These are phyloP conservation scores for Rhamnusium bicolor DNA, from an alignment of 2,888 invertebrate species.

Conservation along the genomic window DNA sequence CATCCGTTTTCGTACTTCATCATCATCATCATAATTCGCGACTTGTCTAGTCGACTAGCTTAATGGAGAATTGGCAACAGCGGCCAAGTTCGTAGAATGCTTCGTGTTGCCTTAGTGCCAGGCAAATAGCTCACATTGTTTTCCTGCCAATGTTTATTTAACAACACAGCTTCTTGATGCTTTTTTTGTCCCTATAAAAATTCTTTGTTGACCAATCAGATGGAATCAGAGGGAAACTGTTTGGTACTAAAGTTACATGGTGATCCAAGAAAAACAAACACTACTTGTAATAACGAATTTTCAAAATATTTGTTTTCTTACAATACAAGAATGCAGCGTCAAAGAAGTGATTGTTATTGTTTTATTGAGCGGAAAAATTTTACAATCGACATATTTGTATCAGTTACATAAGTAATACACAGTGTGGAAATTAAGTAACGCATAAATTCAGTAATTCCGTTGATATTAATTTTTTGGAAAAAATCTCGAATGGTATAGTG, in stretches of 20 bases:
- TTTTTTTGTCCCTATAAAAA: background rate
- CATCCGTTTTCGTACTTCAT: constrained; percentile 14
- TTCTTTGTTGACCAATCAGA: background rate
- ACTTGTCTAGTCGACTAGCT: background rate
- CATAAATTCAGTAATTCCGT: no score
- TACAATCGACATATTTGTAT: no score
- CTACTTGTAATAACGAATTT: no score
- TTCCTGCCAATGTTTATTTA: constrained; percentile 8
- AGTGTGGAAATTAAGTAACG: no score
- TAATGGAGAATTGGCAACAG: background rate
- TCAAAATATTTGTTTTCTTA: no score
- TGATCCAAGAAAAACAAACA: background rate
- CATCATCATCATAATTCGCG: background rate
- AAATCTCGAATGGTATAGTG: no score
- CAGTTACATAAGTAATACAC: no score
- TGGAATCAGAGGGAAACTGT: background rate
- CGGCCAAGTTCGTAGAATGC: constrained; percentile 1
- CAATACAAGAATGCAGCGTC: no score
- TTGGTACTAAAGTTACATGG: background rate
- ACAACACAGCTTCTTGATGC: background rate
- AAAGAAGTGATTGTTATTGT: no score
- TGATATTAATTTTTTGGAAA: no score
- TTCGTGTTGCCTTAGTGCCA: constrained; percentile 2
- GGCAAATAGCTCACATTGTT: constrained; percentile 7
- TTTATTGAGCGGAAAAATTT: no score